Evolutionary conservation across 2,797 vertebrate species (phyloP).

Genomic region (Chrysocyon brachyurus): DNA sequence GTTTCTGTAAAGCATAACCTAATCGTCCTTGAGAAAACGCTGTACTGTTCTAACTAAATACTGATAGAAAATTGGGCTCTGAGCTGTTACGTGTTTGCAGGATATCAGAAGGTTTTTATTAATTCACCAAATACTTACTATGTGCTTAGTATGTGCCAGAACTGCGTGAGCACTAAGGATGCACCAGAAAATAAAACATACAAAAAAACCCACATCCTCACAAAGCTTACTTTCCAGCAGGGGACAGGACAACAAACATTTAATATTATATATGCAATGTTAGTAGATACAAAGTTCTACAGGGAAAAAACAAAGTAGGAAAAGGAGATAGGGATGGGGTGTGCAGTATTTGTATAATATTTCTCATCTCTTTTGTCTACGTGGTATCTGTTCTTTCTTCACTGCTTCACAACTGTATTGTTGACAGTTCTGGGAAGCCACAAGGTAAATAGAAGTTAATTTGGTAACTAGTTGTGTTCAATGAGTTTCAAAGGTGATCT

Average conservation of each 20-base stretch:
- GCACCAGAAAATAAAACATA: neutral
- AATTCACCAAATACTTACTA: neutral
- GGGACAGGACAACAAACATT: neutral
- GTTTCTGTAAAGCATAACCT: slow-evolving; percentile 31
- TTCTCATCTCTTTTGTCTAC: neutral
- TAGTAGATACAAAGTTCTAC: neutral
- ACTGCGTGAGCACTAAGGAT: neutral
- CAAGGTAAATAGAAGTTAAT: slow-evolving; percentile 61
- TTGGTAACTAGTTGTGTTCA: slow-evolving; percentile 60
- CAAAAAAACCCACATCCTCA: neutral
- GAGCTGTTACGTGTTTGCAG: neutral
- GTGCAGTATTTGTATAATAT: neutral
- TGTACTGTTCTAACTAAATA: neutral
- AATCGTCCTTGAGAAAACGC: neutral
- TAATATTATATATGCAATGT: neutral
- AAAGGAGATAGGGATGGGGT: neutral
- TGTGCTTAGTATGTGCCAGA: neutral
- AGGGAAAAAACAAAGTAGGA: neutral
- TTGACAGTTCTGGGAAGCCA: slow-evolving; percentile 13
- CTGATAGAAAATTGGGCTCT: neutral
- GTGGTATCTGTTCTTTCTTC: neutral
- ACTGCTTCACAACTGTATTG: neutral
- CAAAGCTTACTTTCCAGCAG: neutral
- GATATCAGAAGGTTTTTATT: neutral
- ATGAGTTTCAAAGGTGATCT: slow-evolving; percentile 50